phyloP scores from a whole-genome alignment of 2,797 vertebrate genomes.

The Sebastes miniatus region DNA sequence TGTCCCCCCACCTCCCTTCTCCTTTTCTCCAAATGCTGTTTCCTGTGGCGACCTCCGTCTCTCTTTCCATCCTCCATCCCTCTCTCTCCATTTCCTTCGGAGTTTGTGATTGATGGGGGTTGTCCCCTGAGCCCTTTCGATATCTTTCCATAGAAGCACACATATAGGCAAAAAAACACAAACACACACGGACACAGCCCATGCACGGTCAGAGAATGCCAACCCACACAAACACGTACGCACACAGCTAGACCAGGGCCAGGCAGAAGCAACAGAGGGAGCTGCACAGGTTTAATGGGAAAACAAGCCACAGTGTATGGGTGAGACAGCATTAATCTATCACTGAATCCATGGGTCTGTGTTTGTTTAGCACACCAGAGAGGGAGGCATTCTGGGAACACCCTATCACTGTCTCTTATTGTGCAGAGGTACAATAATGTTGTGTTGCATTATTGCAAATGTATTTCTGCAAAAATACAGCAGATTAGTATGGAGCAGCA shows the following conservation, averaged over 20 bases:
- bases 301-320: slow-evolving; percentile 67
- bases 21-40: slow-evolving; percentile 52
- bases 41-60: slow-evolving; percentile 69
- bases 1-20: slow-evolving; percentile 22
- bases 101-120: slow-evolving; percentile 76
- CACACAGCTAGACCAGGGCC: slow-evolving; percentile 27
- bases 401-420: slow-evolving; percentile 51
- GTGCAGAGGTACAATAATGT: slow-evolving; percentile 52
- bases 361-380: slow-evolving; percentile 60
- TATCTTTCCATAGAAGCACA: slow-evolving; percentile 70
- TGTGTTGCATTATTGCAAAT: slow-evolving; percentile 49
- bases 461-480: slow-evolving; percentile 32
- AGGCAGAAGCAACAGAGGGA: slow-evolving; percentile 66
- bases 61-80: slow-evolving; percentile 60
- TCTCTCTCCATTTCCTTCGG: slow-evolving; percentile 65
- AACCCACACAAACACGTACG: not conserved
- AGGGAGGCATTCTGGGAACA: slow-evolving; percentile 45
- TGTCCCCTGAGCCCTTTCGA: slow-evolving; percentile 67
- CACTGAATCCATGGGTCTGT: slow-evolving; percentile 61
- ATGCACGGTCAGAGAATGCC: not conserved
- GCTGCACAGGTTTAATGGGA: slow-evolving; percentile 69
- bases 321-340: slow-evolving; percentile 76
- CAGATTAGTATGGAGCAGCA: slow-evolving; percentile 44
- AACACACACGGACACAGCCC: slow-evolving; percentile 7
- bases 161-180: slow-evolving; percentile 53